Base-by-base conservation (phyloP, 2,888 invertebrate genomes). In the Pollenia angustigena region DNA sequence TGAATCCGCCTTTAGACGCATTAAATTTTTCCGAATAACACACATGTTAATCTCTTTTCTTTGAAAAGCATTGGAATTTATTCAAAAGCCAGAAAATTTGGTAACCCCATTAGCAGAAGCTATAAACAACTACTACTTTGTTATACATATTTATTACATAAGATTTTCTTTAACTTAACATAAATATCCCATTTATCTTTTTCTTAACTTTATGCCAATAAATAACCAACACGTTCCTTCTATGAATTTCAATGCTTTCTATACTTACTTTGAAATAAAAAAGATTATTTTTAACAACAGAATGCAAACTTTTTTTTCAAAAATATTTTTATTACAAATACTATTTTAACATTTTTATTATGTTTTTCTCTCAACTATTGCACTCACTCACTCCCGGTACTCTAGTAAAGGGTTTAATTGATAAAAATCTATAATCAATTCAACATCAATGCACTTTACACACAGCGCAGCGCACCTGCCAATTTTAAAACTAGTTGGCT, bases 391-490 rank as follows among this genome's bases (percentile, higher is more conserved):
- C 3, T 68, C 42, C 32, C 32, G 32, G 10, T 58, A 44, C 44
- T 32, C 32, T 32, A 69, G 52, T 69, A 16, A 81, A 82, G 68
- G 71, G 62, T 78, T 78, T 66, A 83, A 78, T 83, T 78, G 83
- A 83, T 78, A 78, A 83, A 83, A 78, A 83, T 83, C 66, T 78
- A 72, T 42, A 78, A 78, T 58, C 12, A 69, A 69, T 82, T 76
- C 60, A 69, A 69, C 69, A 76, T 82, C 69, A 62, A 23, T 82
- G 76, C 82, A 69, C 76, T 82, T 81, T 56, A 54, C 44, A 62
- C 16, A 52, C 60, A 72, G 44, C 8, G 54, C 64, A 66, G 64
- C 64, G 72, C 83, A 83, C 83, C 78, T 83, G 83, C 72, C 83
- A 66, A 66, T 78, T 78, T 78, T 32, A 72, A 52, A 32, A 32